Conservation (phyloP, 1,140 invertebrate species). For the Heliconius himera region DNA sequence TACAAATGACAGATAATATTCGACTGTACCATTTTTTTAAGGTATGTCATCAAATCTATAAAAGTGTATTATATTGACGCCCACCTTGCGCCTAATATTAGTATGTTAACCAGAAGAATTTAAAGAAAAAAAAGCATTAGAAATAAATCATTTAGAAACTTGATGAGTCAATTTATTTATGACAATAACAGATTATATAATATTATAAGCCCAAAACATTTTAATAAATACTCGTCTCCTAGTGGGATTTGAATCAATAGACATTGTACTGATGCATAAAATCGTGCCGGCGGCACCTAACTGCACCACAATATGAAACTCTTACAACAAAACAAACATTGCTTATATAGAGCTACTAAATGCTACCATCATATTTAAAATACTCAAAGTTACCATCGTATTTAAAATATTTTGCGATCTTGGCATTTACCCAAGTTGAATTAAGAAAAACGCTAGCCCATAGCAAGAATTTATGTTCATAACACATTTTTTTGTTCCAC, state of each 20-base stretch:
- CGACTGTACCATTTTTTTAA: too few relatives aligned
- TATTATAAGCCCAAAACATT: too few relatives aligned
- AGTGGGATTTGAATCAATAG: too few relatives aligned
- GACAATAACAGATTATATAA: too few relatives aligned
- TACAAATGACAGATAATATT: too few relatives aligned
- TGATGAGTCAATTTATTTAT: too few relatives aligned
- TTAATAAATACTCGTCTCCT: too few relatives aligned
- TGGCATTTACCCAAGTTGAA: background rate
- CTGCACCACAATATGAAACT: too few relatives aligned
- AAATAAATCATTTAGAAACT: background rate
- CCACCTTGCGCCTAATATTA: background rate
- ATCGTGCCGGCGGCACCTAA: too few relatives aligned
- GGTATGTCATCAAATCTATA: background rate
- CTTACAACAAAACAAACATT: too few relatives aligned
- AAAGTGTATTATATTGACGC: background rate
- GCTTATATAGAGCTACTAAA: too few relatives aligned
- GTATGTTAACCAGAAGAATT: background rate
- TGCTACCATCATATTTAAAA: background rate
- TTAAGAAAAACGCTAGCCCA: background rate
- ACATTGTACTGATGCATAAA: too few relatives aligned
- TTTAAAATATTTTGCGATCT: background rate
- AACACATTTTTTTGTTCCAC: background rate
- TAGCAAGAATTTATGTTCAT: background rate
- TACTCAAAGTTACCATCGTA: background rate
- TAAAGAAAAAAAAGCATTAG: background rate